Percentiles rank a stretch among this genome's conserved stretches.
Evolutionary conservation across 2,888 invertebrate species (phyloP).

Genomic region (Marasmarcha lunaedactyla): DNA sequence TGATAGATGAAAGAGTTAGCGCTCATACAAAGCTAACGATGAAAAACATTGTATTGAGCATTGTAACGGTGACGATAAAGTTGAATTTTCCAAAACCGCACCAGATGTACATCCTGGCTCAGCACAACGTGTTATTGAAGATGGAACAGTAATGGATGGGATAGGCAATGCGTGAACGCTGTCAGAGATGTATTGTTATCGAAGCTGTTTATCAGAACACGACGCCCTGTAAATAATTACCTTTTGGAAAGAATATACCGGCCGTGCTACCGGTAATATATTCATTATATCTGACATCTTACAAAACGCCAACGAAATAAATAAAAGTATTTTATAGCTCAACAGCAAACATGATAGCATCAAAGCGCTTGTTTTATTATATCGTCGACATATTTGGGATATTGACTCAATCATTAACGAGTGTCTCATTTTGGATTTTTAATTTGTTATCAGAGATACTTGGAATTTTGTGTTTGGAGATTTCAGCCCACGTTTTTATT

Average conservation of each 20-base stretch:
- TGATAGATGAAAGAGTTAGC: slow-evolving; percentile 72
- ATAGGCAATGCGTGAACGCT: slow-evolving; percentile 67
- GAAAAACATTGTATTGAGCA: slow-evolving; percentile 30
- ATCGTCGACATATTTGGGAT: slow-evolving; percentile 37
- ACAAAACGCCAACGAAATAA: slow-evolving; percentile 58
- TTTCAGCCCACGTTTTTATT: slow-evolving; percentile 27
- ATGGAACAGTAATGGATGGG: slow-evolving; percentile 68
- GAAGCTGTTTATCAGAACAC: slow-evolving; percentile 61
- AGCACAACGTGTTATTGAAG: slow-evolving; percentile 63
- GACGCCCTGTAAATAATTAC: slow-evolving; percentile 65
- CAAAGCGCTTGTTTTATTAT: slow-evolving; percentile 25
- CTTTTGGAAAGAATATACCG: slow-evolving; percentile 57
- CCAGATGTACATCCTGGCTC: slow-evolving; percentile 30
- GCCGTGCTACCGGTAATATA: slow-evolving; percentile 63
- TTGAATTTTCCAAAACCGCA: slow-evolving; percentile 23
- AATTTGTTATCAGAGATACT: slow-evolving; percentile 37
- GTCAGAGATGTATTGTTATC: slow-evolving; percentile 68
- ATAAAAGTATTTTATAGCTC: slow-evolving; percentile 54
- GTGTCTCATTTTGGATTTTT: slow-evolving; percentile 30
- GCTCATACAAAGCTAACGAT: slow-evolving; percentile 50
- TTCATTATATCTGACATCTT: slow-evolving; percentile 63
- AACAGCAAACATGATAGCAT: slow-evolving; percentile 33
- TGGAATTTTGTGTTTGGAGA: slow-evolving; percentile 24
- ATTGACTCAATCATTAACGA: slow-evolving; percentile 26
- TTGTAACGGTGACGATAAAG: slow-evolving; percentile 29